Evolutionary conservation across 2,797 vertebrate species (phyloP).

Genomic region (Tauraco hartlaubi): DNA sequence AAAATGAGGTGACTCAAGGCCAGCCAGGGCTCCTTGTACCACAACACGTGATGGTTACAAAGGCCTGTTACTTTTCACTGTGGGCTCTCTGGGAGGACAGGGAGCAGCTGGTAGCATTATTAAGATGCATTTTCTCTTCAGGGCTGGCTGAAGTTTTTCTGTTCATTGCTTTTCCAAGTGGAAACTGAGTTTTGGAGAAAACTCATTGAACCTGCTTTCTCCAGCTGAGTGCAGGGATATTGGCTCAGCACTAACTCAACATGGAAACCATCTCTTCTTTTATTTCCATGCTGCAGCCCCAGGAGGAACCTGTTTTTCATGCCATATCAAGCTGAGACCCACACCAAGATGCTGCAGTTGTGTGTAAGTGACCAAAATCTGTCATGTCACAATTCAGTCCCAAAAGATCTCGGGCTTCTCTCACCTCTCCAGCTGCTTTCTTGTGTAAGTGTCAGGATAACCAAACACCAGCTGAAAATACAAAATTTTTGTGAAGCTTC

Average conservation of each 20-base stretch:
- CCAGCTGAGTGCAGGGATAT: background rate
- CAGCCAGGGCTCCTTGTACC: fast-evolving
- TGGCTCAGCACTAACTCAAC: background rate
- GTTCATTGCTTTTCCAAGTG: background rate
- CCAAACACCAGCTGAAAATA: background rate
- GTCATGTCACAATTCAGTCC: background rate
- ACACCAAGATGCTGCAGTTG: background rate
- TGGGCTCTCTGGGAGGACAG: background rate
- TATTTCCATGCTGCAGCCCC: background rate
- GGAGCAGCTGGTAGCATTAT: background rate
- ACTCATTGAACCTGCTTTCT: background rate
- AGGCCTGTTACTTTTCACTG: background rate
- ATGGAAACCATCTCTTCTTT: background rate
- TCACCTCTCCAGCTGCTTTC: background rate
- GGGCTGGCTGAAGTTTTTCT: background rate
- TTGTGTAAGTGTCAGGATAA: background rate
- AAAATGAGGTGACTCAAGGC: fast-evolving
- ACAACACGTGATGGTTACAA: fast-evolving
- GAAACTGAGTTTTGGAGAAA: background rate
- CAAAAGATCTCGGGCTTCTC: background rate
- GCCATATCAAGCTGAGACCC: background rate
- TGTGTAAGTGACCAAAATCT: background rate
- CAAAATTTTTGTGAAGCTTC: background rate
- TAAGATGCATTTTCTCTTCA: background rate
- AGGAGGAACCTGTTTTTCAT: background rate